Evolutionary conservation across 2,797 vertebrate species (phyloP), one percentile per base, ranked within the genome.

Genomic region (Enteromius unitaeniatus): DNA sequence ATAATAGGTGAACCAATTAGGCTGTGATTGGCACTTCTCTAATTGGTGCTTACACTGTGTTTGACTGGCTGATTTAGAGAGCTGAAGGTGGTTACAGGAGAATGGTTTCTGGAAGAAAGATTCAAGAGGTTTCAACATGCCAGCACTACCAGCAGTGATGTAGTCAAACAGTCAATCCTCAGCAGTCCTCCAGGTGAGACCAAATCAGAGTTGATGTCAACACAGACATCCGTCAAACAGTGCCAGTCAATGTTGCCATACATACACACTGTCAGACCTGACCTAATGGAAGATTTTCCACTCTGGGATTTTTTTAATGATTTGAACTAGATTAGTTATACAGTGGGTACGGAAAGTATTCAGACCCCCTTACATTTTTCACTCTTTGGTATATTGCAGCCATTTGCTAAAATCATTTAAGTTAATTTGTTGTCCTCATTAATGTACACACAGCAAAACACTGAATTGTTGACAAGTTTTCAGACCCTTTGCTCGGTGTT

Each of bases 51-150:
- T 47, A 23, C 5, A 28, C 17, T 77, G 31, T 89, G 82, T 87
- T 81, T 89, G 81, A 88, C 72, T 80, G 60, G n/a, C 34, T 84
- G 58, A 64, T 64, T 42, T 86, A 99, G 98, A 81, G 95, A 99
- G 89, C 95, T 99, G 88, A 96, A 94, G 87, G 95, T 96, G 91
- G 95, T 96, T 85, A 98, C 97, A 15, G 98, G 98, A 51, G 98
- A 99, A 86, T 99, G 98, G 98, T 99, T 99, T 93, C 93, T 97
- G 85, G 97, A 99, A 93, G 98, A 99, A 90, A 93, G 96, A 87
- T 95, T 97, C 85, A 99, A 97, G 78, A 96, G 98, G 86, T 99
- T 97, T 88, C 96, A 96, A 81, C 95, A 93, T 69, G 93, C 90
- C 65, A 90, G 89, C 34, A 79, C 92, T 77, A 88, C 93, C 67